Conservation (phyloP, 2,888 invertebrate species). For the Lamellibrachia satsuma region DNA sequence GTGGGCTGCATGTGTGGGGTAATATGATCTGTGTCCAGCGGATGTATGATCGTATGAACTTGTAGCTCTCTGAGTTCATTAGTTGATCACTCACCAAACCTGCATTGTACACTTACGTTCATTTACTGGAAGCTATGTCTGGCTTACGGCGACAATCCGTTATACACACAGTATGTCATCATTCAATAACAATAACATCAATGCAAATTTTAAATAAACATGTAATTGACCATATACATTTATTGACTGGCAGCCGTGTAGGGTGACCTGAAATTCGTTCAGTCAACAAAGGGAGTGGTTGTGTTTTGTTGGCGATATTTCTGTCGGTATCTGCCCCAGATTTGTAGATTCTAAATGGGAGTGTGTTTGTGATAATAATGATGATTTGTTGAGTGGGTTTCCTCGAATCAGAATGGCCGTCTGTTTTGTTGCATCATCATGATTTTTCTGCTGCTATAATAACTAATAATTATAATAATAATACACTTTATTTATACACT, state of each 20-base stretch:
- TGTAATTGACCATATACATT: background rate
- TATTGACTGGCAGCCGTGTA: background rate
- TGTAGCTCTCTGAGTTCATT: background rate
- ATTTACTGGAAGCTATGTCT: background rate
- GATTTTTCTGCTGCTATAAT: too few species aligned
- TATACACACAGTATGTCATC: background rate
- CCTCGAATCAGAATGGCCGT: too few species aligned
- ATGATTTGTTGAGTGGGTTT: too few species aligned
- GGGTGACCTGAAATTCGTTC: background rate
- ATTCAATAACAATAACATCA: background rate
- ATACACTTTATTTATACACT: too few species aligned
- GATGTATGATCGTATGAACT: too few species aligned
- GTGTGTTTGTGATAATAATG: background rate
- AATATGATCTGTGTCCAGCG: background rate
- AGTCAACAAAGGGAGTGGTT: background rate
- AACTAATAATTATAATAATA: too few species aligned
- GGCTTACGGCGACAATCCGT: background rate
- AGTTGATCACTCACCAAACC: too few species aligned
- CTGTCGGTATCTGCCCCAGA: background rate
- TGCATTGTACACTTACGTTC: background rate
- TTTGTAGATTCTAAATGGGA: background rate
- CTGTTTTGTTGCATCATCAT: too few species aligned
- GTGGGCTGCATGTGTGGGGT: background rate
- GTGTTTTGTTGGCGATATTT: background rate
- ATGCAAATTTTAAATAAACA: background rate